Base-by-base conservation (phyloP, 2,113 vertebrate species). In the Delphinus delphis region DNA sequence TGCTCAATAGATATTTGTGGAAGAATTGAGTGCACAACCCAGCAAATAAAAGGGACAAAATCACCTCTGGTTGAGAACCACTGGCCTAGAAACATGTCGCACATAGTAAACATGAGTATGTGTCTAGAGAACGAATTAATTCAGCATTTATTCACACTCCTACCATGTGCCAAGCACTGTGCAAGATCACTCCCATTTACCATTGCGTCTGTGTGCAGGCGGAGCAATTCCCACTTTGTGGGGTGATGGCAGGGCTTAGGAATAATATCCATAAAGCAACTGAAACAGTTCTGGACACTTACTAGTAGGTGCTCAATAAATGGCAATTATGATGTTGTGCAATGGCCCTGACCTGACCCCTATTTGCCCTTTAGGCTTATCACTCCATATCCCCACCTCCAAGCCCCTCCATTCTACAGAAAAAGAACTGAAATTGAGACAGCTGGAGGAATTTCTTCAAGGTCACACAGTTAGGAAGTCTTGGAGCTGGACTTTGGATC, bases 271-370 rank as follows among this genome's bases (percentile, higher is more conserved):
- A 33, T 1, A 62, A 70, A 77, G 67, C 83, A 55, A 36, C 26
- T 12, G 0, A 33, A n/a, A 7, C 15, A 13, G 44, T 33, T 28
- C 4, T 6, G 6, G 63, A n/a, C 17, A 8, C 6, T 12, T 12
- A 13, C 55, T 25, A 15, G 26, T 14, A 28, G n/a, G 5, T 2
- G 26, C 23, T 70, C 65, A 23, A 3, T 68, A 53, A 36, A 15
- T 21, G 62, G 50, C 28, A 83, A 4, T 38, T 3, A 0, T 38
- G 87, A 70, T 18, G 0, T 17, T 55, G 5, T 0, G 13, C 36
- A 58, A 38, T 88, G 14, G 8, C 26, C 71, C 80, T 3, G 15
- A 23, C 82, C n/a, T 31, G 68, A 28, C 38, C 33, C 8, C n/a
- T 1, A 1, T 18, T 65, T 36, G 14, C n/a, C 26, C 36, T 53